Conservation (phyloP, 2,888 invertebrate species). For the Ophion ellenae region DNA sequence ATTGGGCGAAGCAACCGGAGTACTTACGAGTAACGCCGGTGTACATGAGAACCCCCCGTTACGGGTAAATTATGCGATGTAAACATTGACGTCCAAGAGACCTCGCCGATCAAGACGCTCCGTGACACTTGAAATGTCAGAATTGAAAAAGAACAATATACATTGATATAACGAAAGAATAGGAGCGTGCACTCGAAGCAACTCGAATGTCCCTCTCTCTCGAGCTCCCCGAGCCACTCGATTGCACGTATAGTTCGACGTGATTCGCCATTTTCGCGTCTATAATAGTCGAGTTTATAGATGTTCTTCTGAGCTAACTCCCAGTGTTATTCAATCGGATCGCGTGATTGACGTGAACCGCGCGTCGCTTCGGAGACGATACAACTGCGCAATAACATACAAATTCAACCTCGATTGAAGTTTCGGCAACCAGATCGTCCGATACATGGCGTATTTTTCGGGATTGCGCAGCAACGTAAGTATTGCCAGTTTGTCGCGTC, state of each 20-base stretch:
- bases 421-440: neutral
- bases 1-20: neutral
- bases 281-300: constrained; percentile 25
- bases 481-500: neutral
- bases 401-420: constrained; percentile 1
- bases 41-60: constrained; percentile 12
- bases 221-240: neutral
- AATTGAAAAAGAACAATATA: neutral
- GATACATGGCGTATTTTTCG: constrained; percentile 59
- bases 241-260: constrained; percentile 1
- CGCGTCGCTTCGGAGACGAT: neutral
- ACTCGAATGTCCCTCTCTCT: constrained; percentile 4
- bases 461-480: constrained; percentile 44
- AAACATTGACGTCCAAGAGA: constrained; percentile 18
- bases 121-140: constrained; percentile 39
- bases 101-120: constrained; percentile 1
- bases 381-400: constrained; percentile 52
- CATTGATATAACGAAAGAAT: constrained; percentile 8
- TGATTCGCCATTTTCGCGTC: constrained; percentile 46
- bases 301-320: constrained; percentile 5
- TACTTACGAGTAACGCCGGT: neutral
- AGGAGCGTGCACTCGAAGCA: constrained; percentile 12
- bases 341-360: constrained; percentile 41
- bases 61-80: constrained; percentile 9
- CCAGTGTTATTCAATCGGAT: constrained; percentile 41